These are phyloP conservation scores for Oreochromis mossambicus DNA, from an alignment of 2,797 vertebrate species.

Conservation along the genomic window DNA sequence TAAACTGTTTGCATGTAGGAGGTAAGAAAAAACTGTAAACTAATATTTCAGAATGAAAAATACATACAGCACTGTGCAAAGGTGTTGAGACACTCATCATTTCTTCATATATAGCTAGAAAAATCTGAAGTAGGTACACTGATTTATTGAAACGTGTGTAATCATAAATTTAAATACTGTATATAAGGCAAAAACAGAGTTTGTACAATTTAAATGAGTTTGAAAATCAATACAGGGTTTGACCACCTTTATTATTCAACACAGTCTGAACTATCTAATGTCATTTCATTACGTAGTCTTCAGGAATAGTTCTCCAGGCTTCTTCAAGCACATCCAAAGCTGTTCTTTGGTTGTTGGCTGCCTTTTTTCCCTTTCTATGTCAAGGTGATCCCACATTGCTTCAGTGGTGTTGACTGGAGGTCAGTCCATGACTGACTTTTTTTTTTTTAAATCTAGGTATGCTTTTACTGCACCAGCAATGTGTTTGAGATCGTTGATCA, in stretches of 20 bases:
- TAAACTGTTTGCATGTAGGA: conserved; percentile 90
- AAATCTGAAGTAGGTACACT: neutral
- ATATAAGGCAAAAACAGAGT: neutral
- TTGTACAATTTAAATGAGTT: neutral
- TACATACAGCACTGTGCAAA: neutral
- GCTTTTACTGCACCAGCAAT: neutral
- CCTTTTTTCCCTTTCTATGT: accelerated
- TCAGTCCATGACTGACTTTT: neutral
- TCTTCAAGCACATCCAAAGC: neutral
- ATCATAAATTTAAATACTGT: neutral
- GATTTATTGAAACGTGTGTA: accelerated
- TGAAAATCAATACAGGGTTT: accelerated
- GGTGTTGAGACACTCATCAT: neutral
- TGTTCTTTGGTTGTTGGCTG: neutral
- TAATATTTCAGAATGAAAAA: neutral
- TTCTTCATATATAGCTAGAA: neutral
- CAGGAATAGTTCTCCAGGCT: neutral
- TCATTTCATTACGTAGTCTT: neutral
- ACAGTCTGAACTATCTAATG: neutral
- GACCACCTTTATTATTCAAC: neutral
- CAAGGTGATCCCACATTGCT: neutral
- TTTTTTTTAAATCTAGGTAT: neutral
- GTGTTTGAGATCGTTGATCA: neutral
- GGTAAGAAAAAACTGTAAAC: conserved; percentile 71
- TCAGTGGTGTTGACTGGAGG: neutral